These are phyloP conservation scores for Drosophila yooni DNA, from an alignment of 2,888 invertebrate species.

Conservation along the genomic window DNA sequence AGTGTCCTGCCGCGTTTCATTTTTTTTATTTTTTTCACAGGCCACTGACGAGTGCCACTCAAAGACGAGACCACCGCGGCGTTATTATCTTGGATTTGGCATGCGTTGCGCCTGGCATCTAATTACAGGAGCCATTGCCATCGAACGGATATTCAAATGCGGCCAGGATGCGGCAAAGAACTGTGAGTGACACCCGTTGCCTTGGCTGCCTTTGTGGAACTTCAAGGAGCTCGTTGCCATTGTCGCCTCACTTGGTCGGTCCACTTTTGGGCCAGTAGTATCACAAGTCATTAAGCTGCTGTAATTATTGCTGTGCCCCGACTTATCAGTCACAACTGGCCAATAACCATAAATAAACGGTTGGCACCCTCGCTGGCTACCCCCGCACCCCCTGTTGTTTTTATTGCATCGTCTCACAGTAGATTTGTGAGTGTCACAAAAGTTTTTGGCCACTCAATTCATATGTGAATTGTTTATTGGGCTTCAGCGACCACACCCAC, in stretches of 20 bases:
- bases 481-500: constrained; percentile 15
- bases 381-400: constrained; percentile 50
- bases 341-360: constrained; percentile 74
- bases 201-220: constrained; percentile 49
- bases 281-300: constrained; percentile 78
- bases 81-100: constrained; percentile 76
- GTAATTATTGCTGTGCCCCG: constrained; percentile 61
- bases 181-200: constrained; percentile 75
- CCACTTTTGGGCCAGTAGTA: constrained; percentile 27
- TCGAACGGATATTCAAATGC: constrained; percentile 60
- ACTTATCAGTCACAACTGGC: constrained; percentile 54
- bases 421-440: constrained; percentile 72
- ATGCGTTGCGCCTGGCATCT: constrained; percentile 73
- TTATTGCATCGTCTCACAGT: constrained; percentile 69
- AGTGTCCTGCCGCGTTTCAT: constrained; percentile 69
- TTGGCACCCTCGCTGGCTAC: constrained; percentile 4
- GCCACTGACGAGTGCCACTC: constrained; percentile 75
- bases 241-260: constrained; percentile 25
- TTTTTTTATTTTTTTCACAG: constrained; percentile 51
- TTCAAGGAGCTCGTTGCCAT: constrained; percentile 26
- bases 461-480: constrained; percentile 48
- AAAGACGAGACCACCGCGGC: constrained; percentile 71
- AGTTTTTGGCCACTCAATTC: constrained; percentile 52
- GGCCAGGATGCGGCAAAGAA: constrained; percentile 26
- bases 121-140: constrained; percentile 67